Percentiles rank a stretch among this genome's conserved stretches.
phyloP scores from a whole-genome alignment of 1,140 invertebrate species.

The Solenopsis invicta region DNA sequence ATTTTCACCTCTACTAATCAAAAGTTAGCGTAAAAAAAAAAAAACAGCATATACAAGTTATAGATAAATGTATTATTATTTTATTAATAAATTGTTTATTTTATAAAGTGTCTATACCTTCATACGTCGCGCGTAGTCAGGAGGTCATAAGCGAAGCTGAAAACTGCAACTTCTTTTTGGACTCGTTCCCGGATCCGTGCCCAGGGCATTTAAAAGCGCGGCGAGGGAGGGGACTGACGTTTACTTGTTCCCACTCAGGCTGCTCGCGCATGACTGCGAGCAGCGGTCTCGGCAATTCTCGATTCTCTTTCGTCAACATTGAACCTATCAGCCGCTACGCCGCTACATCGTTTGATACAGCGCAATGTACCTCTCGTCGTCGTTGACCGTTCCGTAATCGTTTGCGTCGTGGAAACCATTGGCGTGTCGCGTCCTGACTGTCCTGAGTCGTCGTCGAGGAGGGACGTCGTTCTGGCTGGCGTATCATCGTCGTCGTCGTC shows the following conservation, averaged over 20 bases:
- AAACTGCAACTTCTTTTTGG: not conserved
- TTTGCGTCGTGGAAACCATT: not conserved
- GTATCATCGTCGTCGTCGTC: too few relatives aligned
- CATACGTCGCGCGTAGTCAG: not conserved
- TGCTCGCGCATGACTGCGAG: conserved; percentile 7
- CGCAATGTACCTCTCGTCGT: not conserved
- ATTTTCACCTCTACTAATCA: conserved; percentile 71
- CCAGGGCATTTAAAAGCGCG: not conserved
- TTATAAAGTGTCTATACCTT: conserved; percentile 64
- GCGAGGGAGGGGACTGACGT: not conserved
- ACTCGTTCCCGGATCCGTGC: not conserved
- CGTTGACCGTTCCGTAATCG: not conserved
- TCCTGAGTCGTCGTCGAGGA: not conserved
- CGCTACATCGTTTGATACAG: not conserved
- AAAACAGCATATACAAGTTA: conserved; percentile 46
- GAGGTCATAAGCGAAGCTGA: not conserved
- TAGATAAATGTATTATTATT: conserved; percentile 77
- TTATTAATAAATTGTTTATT: conserved; percentile 79
- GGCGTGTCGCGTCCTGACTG: not conserved
- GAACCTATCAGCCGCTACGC: not conserved
- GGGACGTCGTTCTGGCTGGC: not conserved
- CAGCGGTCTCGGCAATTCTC: not conserved
- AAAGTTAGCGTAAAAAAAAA: conserved; percentile 60
- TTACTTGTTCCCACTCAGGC: not conserved
- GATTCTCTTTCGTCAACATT: conserved; percentile 5